Conservation (phyloP, 2,888 invertebrate species). For the Oxyteleia sp. region DNA sequence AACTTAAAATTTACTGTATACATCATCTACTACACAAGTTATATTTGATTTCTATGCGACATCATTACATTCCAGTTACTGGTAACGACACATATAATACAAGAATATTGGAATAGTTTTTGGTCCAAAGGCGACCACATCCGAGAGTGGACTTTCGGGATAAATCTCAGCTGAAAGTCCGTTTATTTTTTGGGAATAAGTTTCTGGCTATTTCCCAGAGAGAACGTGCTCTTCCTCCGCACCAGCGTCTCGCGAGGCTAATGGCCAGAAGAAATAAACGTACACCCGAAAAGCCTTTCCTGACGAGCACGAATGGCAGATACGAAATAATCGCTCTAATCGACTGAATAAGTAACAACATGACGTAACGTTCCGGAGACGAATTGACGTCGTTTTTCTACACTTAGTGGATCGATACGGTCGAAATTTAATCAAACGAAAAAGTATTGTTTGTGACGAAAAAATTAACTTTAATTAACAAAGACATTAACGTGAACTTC, state of each 20-base stretch:
- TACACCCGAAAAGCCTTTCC: conserved; percentile 9
- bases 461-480: no score
- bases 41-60: no score
- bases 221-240: conserved; percentile 42
- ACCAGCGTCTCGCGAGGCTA: conserved; percentile 52
- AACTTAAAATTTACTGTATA: no score
- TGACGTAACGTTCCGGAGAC: background rate
- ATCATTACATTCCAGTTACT: conserved; percentile 31
- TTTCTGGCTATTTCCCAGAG: conserved; percentile 56
- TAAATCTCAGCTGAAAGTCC: conserved; percentile 70
- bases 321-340: conserved; percentile 37
- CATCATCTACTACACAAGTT: no score
- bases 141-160: conserved; percentile 49
- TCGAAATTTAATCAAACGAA: no score
- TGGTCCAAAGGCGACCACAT: conserved; percentile 32
- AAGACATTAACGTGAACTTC: no score
- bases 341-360: conserved; percentile 22
- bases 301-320: conserved; percentile 21
- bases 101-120: conserved; percentile 31
- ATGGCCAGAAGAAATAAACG: conserved; percentile 63
- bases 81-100: conserved; percentile 29
- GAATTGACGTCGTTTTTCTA: no score
- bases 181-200: conserved; percentile 63
- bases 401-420: no score
- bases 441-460: no score